These are phyloP conservation scores for Platyrinchus mystaceus DNA, from an alignment of 2,797 vertebrate genomes.

Conservation along the genomic window DNA sequence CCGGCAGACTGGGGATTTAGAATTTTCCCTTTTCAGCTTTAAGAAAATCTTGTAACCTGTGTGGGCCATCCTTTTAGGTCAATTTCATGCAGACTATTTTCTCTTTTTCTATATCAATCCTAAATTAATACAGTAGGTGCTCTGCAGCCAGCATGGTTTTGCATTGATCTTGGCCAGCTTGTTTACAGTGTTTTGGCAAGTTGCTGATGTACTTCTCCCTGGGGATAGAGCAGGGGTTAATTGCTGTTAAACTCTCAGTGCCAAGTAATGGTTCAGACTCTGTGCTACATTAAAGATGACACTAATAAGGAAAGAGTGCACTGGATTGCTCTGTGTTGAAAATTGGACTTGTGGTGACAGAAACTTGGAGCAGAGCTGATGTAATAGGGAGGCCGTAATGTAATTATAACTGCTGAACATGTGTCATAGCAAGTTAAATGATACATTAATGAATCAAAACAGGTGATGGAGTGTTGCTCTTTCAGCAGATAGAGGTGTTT, in stretches of 20 bases:
- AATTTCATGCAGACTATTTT: slow-evolving; percentile 55
- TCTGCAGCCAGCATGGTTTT: slow-evolving; percentile 71
- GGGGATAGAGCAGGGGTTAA: slow-evolving; percentile 87
- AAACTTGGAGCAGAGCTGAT: slow-evolving; percentile 81
- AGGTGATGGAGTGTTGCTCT: slow-evolving; percentile 80
- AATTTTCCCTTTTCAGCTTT: slow-evolving; percentile 1
- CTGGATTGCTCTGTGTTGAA: slow-evolving; percentile 79
- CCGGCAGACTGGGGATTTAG: not conserved
- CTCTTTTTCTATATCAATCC: slow-evolving; percentile 63
- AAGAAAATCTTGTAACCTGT: slow-evolving; percentile 37
- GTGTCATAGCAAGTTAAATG: slow-evolving; percentile 81
- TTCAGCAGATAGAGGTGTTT: slow-evolving; percentile 78
- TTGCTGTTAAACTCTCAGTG: slow-evolving; percentile 89
- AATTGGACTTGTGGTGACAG: slow-evolving; percentile 82
- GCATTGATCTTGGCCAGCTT: slow-evolving; percentile 84
- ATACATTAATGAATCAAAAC: slow-evolving; percentile 83
- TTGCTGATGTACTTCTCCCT: slow-evolving; percentile 84
- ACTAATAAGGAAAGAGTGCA: slow-evolving; percentile 86
- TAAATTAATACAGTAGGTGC: slow-evolving; percentile 77
- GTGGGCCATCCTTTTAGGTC: slow-evolving; percentile 46
- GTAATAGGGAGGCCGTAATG: slow-evolving; percentile 79
- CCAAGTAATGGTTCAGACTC: slow-evolving; percentile 83
- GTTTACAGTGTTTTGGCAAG: slow-evolving; percentile 89
- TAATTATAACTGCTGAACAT: slow-evolving; percentile 82
- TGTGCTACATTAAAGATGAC: slow-evolving; percentile 87